Evolutionary conservation across 2,888 invertebrate species (phyloP).

Genomic region (Clanis bilineata): DNA sequence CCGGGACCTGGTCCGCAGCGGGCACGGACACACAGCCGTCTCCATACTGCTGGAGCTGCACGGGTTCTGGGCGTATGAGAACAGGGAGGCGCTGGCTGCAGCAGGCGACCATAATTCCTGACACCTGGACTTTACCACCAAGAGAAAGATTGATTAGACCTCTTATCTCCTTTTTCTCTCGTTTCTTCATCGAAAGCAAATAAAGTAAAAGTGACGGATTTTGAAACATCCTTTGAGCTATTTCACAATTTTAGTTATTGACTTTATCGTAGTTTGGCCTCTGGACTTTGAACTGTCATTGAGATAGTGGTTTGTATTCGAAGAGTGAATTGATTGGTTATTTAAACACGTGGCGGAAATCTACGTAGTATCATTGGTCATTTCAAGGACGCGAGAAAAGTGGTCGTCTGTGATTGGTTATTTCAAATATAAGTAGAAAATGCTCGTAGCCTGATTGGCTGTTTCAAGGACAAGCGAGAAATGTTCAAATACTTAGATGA

Average conservation of each 20-base stretch:
- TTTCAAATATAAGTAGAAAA: background rate
- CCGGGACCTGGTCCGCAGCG: constrained; percentile 91
- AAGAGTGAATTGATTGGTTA: too few species aligned
- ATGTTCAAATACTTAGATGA: too few species aligned
- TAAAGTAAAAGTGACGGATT: too few species aligned
- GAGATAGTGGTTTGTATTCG: too few species aligned
- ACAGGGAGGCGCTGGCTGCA: constrained; percentile 90
- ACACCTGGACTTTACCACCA: constrained; percentile 22
- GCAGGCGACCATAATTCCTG: constrained; percentile 84
- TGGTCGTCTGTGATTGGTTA: background rate
- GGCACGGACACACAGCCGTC: constrained; percentile 96
- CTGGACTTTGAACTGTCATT: too few species aligned
- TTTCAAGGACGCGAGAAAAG: background rate
- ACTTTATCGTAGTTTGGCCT: too few species aligned
- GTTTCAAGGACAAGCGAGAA: too few species aligned
- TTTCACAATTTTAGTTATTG: too few species aligned
- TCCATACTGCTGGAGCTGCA: constrained; percentile 97
- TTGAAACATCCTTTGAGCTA: too few species aligned
- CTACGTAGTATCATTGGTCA: background rate
- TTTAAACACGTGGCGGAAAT: too few species aligned
- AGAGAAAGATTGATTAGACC: background rate
- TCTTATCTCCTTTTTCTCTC: background rate
- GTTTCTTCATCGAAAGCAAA: too few species aligned
- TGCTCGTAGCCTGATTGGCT: too few species aligned
- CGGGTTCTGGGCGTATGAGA: constrained; percentile 98